A percentile compares a stretch with the other conserved stretches of the same genome.
These are phyloP conservation scores for Clepsis dumicolana DNA, from an alignment of 2,888 invertebrate genomes.

Conservation along the genomic window DNA sequence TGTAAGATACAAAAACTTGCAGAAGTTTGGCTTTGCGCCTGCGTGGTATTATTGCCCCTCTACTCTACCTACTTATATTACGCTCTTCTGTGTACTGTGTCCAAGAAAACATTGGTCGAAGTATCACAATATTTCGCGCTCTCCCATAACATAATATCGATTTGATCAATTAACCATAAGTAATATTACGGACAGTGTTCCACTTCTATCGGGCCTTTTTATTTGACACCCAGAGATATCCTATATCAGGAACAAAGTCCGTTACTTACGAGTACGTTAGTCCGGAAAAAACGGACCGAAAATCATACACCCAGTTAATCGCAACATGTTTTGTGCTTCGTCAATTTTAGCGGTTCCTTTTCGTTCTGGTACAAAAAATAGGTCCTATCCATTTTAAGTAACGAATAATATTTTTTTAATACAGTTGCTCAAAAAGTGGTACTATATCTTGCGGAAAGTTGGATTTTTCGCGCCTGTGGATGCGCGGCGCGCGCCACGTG, in stretches of 20 bases:
- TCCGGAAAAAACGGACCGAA: too few relatives aligned
- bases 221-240: neutral
- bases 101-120: constrained; percentile 1
- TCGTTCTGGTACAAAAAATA: too few relatives aligned
- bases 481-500: too few relatives aligned
- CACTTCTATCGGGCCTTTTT: neutral
- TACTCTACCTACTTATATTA: constrained; percentile 12
- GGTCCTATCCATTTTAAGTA: too few relatives aligned
- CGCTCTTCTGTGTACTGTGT: constrained; percentile 5
- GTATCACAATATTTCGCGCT: constrained; percentile 36
- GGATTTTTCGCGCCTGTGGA: too few relatives aligned
- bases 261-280: too few relatives aligned
- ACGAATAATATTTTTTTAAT: too few relatives aligned
- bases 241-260: too few relatives aligned
- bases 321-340: neutral
- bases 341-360: neutral
- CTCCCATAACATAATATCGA: neutral
- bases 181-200: neutral
- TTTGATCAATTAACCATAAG: neutral
- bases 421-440: too few relatives aligned
- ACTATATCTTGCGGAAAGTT: too few relatives aligned
- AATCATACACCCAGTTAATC: too few relatives aligned
- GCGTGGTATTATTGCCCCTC: constrained; percentile 44
- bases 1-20: constrained; percentile 70
- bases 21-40: constrained; percentile 66